Percentiles rank a stretch among this genome's conserved stretches.
Conservation (phyloP, 2,113 vertebrate species). For the Numenius arquata region DNA sequence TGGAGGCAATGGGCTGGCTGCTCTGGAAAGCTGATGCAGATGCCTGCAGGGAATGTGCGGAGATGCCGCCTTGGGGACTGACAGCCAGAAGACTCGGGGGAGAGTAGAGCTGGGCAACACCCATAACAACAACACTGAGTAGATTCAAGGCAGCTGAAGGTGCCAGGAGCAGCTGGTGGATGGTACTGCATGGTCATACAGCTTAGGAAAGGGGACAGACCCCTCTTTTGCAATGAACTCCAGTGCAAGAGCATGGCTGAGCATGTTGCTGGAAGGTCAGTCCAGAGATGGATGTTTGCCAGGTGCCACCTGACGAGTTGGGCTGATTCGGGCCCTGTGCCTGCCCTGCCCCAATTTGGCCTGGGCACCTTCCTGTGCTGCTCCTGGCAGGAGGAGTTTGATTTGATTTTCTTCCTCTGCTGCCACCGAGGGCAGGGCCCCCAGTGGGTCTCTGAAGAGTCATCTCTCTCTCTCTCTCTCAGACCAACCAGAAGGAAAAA, state of each 20-base stretch:
- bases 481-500: not conserved
- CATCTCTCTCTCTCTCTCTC: not conserved
- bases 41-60: accelerated
- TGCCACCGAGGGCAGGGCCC: not conserved
- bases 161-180: not conserved
- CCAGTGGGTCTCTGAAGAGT: not conserved
- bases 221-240: not conserved
- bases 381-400: not conserved
- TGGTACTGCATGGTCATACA: not conserved
- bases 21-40: accelerated
- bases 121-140: accelerated
- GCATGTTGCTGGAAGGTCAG: not conserved
- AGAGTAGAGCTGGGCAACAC: not conserved
- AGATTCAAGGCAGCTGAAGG: not conserved
- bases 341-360: not conserved
- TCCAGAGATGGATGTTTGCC: accelerated
- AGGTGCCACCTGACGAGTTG: not conserved
- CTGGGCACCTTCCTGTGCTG: not conserved
- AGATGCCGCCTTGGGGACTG: not conserved
- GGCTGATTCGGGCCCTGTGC: not conserved
- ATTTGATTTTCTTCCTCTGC: not conserved
- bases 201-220: not conserved
- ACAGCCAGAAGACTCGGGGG: not conserved
- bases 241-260: not conserved
- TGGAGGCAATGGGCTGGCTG: not conserved